Evolutionary conservation across 2,113 vertebrate species (phyloP).

Genomic region (Rhinoderma darwinii): DNA sequence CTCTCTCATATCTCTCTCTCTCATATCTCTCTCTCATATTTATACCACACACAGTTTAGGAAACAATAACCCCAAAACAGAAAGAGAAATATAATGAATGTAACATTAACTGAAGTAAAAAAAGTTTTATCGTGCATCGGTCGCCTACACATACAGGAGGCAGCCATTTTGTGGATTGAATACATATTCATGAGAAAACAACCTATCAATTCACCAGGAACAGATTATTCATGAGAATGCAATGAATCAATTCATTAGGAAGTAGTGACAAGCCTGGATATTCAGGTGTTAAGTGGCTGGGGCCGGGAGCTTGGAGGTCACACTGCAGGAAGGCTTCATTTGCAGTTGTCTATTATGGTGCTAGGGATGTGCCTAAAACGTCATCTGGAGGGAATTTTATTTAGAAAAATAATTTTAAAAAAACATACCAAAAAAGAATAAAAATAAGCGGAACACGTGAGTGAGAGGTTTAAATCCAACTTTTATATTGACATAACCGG

Average conservation of each 20-base stretch:
- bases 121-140: background rate
- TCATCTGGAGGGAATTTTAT: no score
- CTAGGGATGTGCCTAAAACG: no score
- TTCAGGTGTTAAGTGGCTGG: background rate
- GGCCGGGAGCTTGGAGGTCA: background rate
- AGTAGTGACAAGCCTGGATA: background rate
- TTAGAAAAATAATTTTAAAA: no score
- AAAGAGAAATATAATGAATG: background rate
- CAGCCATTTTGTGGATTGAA: constrained; percentile 34
- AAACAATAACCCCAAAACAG: no score
- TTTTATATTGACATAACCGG: no score
- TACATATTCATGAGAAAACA: constrained; percentile 17
- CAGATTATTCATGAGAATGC: background rate
- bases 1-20: no score
- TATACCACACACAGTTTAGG: no score
- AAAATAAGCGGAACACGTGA: no score
- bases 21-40: no score
- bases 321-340: background rate
- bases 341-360: background rate
- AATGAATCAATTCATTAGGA: background rate
- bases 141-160: constrained; percentile 12
- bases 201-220: background rate
- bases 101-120: background rate
- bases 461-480: no score
- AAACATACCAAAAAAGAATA: no score